phyloP scores from a whole-genome alignment of 1,140 invertebrate species.

The Acromyrmex echinatior region DNA sequence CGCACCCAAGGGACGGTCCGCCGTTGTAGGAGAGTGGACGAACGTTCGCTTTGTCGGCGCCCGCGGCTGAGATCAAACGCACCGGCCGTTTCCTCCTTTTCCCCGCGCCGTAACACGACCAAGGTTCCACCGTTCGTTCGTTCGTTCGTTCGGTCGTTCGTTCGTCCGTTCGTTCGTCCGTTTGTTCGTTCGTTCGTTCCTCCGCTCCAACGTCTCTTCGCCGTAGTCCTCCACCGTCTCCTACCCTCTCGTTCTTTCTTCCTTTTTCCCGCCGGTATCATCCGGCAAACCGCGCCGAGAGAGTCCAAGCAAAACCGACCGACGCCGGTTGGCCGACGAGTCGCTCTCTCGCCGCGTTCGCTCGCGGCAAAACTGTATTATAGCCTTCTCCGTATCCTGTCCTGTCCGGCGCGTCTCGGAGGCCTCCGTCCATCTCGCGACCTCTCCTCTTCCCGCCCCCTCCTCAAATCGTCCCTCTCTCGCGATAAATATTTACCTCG shows the following conservation, averaged over 20 bases:
- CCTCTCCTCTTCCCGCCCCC: not conserved
- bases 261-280: constrained; percentile 59
- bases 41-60: constrained; percentile 84
- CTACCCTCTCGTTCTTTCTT: constrained; percentile 39
- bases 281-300: constrained; percentile 66
- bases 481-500: constrained; percentile 72
- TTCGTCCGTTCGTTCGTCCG: not conserved
- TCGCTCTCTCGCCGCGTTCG: constrained; percentile 51
- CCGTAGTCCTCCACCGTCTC: constrained; percentile 12
- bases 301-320: constrained; percentile 77
- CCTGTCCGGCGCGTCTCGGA: constrained; percentile 72
- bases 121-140: constrained; percentile 34
- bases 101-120: constrained; percentile 70
- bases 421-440: constrained; percentile 57
- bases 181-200: not conserved
- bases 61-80: constrained; percentile 85
- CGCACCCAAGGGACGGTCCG: constrained; percentile 74
- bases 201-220: not conserved
- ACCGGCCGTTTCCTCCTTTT: constrained; percentile 78
- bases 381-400: constrained; percentile 82
- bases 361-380: constrained; percentile 83
- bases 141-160: constrained; percentile 13
- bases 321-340: constrained; percentile 44
- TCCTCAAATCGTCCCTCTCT: not conserved
- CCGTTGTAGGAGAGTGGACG: constrained; percentile 81